Evolutionary conservation across 2,888 invertebrate genomes (phyloP).

Genomic region (Tridacna crocea): DNA sequence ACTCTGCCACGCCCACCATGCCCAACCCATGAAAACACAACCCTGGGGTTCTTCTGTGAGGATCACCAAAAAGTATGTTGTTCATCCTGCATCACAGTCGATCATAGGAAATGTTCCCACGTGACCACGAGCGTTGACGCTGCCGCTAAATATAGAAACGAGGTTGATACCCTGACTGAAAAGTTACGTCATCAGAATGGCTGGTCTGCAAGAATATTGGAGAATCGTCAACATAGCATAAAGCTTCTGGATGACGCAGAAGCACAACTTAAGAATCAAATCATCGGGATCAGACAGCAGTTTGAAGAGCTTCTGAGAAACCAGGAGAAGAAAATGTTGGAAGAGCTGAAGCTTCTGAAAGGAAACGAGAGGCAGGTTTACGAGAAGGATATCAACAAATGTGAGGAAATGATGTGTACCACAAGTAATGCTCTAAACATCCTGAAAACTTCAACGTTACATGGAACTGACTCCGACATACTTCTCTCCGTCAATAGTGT

Average conservation of each 20-base stretch:
- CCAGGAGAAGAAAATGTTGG: conserved; percentile 63
- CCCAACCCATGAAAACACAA: conserved; percentile 63
- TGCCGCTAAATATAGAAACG: conserved; percentile 61
- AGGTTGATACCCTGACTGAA: conserved; percentile 61
- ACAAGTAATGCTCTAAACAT: conserved; percentile 64
- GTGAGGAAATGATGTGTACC: conserved; percentile 66
- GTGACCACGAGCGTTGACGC: conserved; percentile 64
- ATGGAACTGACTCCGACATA: conserved; percentile 66
- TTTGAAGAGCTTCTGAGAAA: conserved; percentile 62
- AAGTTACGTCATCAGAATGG: conserved; percentile 65
- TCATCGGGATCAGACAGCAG: conserved; percentile 63
- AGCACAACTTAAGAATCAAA: conserved; percentile 60
- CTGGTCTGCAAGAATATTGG: conserved; percentile 64
- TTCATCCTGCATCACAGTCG: conserved; percentile 65
- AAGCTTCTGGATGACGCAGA: conserved; percentile 64
- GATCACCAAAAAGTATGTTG: conserved; percentile 67
- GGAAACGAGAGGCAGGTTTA: conserved; percentile 56
- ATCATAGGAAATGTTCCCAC: conserved; percentile 66
- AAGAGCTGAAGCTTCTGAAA: conserved; percentile 59
- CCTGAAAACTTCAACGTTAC: conserved; percentile 62
- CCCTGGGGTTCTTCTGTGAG: conserved; percentile 66
- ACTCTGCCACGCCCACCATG: conserved; percentile 64
- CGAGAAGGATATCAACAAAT: conserved; percentile 61
- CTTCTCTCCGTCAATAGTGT: conserved; percentile 63
- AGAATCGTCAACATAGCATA: conserved; percentile 64